phyloP scores from a whole-genome alignment of 2,113 vertebrate genomes.

The Petroica traversi region DNA sequence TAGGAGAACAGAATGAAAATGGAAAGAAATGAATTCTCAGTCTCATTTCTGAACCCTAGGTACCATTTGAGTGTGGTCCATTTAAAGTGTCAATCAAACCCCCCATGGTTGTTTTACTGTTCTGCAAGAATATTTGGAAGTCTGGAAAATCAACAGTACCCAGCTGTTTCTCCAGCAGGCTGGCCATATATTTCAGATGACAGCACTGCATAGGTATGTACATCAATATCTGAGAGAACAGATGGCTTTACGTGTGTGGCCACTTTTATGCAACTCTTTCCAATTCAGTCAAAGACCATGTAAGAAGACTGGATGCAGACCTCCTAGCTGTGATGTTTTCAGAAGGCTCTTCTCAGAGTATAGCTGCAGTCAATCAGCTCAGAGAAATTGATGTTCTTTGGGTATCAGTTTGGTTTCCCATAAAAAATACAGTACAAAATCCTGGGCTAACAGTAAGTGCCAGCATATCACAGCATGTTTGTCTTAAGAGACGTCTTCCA shows the following conservation, averaged over 20 bases:
- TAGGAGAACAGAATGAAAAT: not conserved
- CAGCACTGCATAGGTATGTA: slow-evolving; percentile 21
- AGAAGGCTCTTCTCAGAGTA: not conserved
- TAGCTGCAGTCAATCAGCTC: not conserved
- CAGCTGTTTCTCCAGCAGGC: slow-evolving; percentile 32
- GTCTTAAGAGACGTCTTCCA: not conserved
- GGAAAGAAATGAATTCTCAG: not conserved
- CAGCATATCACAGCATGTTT: not conserved
- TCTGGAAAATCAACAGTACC: slow-evolving; percentile 38
- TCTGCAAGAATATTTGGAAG: slow-evolving; percentile 21
- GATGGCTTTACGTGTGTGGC: slow-evolving; percentile 38
- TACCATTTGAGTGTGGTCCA: not conserved
- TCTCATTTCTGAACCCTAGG: not conserved
- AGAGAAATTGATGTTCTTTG: not conserved
- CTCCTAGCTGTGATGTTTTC: not conserved
- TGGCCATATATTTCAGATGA: slow-evolving; percentile 23
- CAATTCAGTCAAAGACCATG: not conserved
- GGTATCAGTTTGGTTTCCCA: not conserved
- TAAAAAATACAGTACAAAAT: not conserved
- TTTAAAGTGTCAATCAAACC: slow-evolving; percentile 8
- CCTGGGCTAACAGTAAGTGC: not conserved
- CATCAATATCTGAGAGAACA: not conserved
- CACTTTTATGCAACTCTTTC: not conserved
- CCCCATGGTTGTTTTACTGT: not conserved
- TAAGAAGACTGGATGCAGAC: not conserved